These are phyloP conservation scores for Scelioninae gen. 2 DNA, from an alignment of 2,888 invertebrate species.

Conservation along the genomic window DNA sequence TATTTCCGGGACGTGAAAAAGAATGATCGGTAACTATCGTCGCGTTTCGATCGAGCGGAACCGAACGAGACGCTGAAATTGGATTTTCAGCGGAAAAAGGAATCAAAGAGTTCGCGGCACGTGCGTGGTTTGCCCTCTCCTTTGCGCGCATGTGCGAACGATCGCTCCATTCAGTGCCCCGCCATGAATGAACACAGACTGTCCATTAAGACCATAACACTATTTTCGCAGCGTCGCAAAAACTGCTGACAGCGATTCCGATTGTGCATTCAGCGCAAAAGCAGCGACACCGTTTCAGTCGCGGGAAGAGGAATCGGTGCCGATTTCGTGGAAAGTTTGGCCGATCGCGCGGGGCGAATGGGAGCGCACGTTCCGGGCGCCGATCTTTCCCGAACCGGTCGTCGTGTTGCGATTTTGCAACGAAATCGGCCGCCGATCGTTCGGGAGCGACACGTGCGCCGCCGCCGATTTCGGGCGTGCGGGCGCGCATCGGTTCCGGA, in stretches of 20 bases:
- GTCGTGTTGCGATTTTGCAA: too few relatives aligned
- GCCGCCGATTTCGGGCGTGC: constrained; percentile 47
- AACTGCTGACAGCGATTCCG: not conserved
- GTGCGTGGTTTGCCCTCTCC: constrained; percentile 51
- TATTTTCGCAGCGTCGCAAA: constrained; percentile 62
- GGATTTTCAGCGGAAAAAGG: not conserved
- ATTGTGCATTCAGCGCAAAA: not conserved
- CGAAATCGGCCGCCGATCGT: constrained; percentile 10
- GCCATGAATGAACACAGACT: constrained; percentile 69
- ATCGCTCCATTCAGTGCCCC: constrained; percentile 66
- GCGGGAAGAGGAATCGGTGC: too few relatives aligned
- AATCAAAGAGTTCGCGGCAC: constrained; percentile 58
- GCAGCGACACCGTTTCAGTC: too few relatives aligned
- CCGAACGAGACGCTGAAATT: too few relatives aligned
- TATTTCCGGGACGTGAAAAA: too few relatives aligned
- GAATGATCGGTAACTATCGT: too few relatives aligned
- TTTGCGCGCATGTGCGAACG: constrained; percentile 58
- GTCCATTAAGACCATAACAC: constrained; percentile 64
- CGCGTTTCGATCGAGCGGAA: too few relatives aligned
- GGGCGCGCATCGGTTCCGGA: constrained; percentile 61
- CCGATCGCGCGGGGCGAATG: too few relatives aligned
- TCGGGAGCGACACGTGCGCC: too few relatives aligned
- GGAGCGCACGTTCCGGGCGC: too few relatives aligned
- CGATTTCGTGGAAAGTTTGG: too few relatives aligned
- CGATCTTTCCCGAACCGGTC: too few relatives aligned